Percentiles rank a stretch among this genome's conserved stretches.
These are phyloP conservation scores for Egretta garzetta DNA, from an alignment of 2,113 vertebrate genomes.

Conservation along the genomic window DNA sequence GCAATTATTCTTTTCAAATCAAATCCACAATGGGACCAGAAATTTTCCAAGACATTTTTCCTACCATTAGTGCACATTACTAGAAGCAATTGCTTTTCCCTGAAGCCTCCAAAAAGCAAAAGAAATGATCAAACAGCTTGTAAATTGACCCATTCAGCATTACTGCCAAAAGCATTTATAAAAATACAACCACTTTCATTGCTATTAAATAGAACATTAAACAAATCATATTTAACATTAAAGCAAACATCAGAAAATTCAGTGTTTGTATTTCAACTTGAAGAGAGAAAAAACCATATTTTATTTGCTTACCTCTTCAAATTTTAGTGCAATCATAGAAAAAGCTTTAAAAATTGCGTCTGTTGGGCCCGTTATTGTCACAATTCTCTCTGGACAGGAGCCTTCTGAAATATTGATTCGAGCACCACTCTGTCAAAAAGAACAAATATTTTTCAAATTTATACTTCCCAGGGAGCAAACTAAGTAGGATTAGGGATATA, in stretches of 20 bases:
- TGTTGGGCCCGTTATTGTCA: conserved; percentile 92
- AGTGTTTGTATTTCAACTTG: conserved; percentile 20
- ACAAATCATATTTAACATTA: conserved; percentile 59
- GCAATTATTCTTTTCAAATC: conserved; percentile 55
- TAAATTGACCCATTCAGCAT: conserved; percentile 55
- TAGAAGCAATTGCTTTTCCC: conserved; percentile 59
- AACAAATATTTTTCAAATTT: conserved; percentile 36
- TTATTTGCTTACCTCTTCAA: conserved; percentile 86
- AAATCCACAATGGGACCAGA: conserved; percentile 49
- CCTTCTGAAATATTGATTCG: conserved; percentile 96
- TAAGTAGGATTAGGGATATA: neutral
- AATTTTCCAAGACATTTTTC: conserved; percentile 53
- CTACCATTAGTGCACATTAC: conserved; percentile 56
- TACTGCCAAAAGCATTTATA: conserved; percentile 57
- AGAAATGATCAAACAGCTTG: conserved; percentile 64
- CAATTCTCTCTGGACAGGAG: conserved; percentile 91
- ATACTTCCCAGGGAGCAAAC: neutral
- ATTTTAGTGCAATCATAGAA: conserved; percentile 94
- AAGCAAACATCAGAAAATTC: conserved; percentile 58
- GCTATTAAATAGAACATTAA: conserved; percentile 62
- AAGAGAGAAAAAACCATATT: neutral
- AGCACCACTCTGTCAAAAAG: conserved; percentile 85
- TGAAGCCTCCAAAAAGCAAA: conserved; percentile 60
- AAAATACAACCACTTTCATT: conserved; percentile 47
- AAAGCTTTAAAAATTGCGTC: conserved; percentile 94